Conservation (phyloP, 2,888 invertebrate species). For the Andrena haemorrhoa region DNA sequence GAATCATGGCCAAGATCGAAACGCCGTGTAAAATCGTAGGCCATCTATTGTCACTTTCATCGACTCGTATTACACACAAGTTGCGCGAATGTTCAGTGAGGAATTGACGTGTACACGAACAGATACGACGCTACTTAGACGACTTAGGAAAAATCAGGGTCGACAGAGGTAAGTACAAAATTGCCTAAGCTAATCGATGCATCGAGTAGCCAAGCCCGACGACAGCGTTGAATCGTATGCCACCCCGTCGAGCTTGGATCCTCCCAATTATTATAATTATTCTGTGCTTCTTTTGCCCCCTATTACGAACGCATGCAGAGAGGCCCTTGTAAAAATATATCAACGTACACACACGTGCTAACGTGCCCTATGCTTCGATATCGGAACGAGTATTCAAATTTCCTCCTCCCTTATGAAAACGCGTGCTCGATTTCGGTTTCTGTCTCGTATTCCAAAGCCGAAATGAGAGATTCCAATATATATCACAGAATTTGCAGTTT, state of each 20-base stretch:
- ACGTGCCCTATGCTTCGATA: slow-evolving; percentile 38
- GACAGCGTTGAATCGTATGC: not conserved
- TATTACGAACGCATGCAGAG: slow-evolving; percentile 54
- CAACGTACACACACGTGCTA: slow-evolving; percentile 42
- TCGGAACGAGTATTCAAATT: slow-evolving; percentile 52
- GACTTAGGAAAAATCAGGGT: slow-evolving; percentile 41
- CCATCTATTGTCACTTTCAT: slow-evolving; percentile 72
- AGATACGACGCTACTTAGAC: slow-evolving; percentile 64
- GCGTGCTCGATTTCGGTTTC: slow-evolving; percentile 48
- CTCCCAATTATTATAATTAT: slow-evolving; percentile 7
- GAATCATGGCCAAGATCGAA: slow-evolving; percentile 5
- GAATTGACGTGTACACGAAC: slow-evolving; percentile 54
- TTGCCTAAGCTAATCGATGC: slow-evolving; percentile 75
- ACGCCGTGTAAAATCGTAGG: slow-evolving; percentile 67
- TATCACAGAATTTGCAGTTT: slow-evolving; percentile 77
- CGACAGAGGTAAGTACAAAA: slow-evolving; percentile 82
- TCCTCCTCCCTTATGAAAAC: not conserved
- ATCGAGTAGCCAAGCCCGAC: slow-evolving; percentile 36
- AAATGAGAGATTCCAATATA: slow-evolving; percentile 76
- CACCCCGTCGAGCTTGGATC: slow-evolving; percentile 21
- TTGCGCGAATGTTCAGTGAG: slow-evolving; percentile 41
- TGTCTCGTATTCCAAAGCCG: slow-evolving; percentile 45
- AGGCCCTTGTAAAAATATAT: slow-evolving; percentile 65
- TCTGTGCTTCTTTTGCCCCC: slow-evolving; percentile 17
- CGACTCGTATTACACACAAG: slow-evolving; percentile 64